A percentile compares a stretch with the other conserved stretches of the same genome.
Conservation (phyloP, 2,797 vertebrate species). For the Tiaroga cobitis region DNA sequence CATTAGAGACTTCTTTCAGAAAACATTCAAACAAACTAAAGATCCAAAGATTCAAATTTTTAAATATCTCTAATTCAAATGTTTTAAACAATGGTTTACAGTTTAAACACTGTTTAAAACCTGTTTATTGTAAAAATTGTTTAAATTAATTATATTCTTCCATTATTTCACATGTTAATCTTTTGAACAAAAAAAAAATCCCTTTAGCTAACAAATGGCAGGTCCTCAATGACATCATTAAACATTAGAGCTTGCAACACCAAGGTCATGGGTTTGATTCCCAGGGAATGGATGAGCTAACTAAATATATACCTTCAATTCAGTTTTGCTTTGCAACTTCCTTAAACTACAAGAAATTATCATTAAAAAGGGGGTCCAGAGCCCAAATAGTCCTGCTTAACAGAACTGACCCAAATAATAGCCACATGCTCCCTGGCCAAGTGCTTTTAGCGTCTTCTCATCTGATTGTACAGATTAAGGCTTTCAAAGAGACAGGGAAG, state of each 20-base stretch:
- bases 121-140: background rate
- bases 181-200: background rate
- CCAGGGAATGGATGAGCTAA: too few relatives aligned
- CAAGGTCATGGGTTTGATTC: background rate
- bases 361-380: background rate
- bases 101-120: background rate
- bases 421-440: background rate
- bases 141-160: background rate
- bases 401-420: background rate
- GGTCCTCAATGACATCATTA: background rate
- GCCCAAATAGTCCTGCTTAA: background rate
- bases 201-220: background rate
- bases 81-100: too few relatives aligned
- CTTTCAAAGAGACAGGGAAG: slow-evolving; percentile 18
- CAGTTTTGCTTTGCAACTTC: background rate
- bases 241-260: background rate
- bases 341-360: background rate
- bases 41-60: too few relatives aligned
- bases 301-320: background rate
- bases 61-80: too few relatives aligned
- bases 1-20: too few relatives aligned
- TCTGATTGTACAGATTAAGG: background rate
- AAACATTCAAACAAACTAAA: too few relatives aligned
- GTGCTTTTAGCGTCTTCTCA: slow-evolving; percentile 1
- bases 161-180: background rate